Percentiles rank a stretch among this genome's conserved stretches.
phyloP scores from a whole-genome alignment of 2,888 invertebrate genomes.

The Melanchra persicariae region DNA sequence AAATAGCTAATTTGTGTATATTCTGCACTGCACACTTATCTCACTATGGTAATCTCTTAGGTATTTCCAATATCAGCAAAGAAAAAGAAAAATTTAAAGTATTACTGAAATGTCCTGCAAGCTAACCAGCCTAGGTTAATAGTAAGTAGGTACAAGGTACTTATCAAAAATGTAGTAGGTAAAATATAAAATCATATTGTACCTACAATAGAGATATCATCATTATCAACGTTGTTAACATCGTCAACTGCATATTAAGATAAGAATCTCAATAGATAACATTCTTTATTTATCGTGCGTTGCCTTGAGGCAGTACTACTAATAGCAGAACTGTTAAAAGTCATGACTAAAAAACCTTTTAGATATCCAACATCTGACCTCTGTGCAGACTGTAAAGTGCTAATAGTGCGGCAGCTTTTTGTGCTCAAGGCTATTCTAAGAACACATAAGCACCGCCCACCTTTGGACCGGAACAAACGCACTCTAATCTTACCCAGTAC shows the following conservation, averaged over 20 bases:
- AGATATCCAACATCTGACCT: no score
- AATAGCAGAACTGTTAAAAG: no score
- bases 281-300: background rate
- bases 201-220: constrained; percentile 11
- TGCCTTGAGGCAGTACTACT: background rate
- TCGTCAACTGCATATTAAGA: constrained; percentile 25
- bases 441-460: no score
- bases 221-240: constrained; percentile 19
- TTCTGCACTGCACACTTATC: no score
- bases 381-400: no score
- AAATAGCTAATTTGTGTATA: no score
- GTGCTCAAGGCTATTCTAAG: no score
- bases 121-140: background rate
- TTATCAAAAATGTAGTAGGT: constrained; percentile 31
- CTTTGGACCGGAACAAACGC: no score
- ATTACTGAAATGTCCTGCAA: background rate
- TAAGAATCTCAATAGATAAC: constrained; percentile 30
- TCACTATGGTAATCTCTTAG: background rate
- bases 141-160: background rate
- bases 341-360: no score
- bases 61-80: background rate
- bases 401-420: no score
- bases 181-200: constrained; percentile 14
- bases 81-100: no score
- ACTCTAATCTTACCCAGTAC: no score